Evolutionary conservation across 2,888 invertebrate genomes (phyloP).

Genomic region (Hypolimnas misippus): DNA sequence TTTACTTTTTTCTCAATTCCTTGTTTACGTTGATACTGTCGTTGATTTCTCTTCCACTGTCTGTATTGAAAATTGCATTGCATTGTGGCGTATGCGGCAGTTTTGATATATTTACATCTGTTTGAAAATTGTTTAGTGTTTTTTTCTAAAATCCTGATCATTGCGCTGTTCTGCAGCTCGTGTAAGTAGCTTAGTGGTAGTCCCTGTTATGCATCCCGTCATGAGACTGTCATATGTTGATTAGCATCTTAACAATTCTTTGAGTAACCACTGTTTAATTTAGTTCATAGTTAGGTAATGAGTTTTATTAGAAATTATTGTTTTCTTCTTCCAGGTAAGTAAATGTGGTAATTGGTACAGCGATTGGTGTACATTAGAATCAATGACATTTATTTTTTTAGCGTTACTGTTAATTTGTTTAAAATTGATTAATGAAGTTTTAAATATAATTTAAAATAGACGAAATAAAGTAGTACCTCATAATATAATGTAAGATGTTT

Average conservation of each 20-base stretch:
- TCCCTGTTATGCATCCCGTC: slow-evolving; percentile 71
- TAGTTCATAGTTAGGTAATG: slow-evolving; percentile 34
- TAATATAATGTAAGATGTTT: not conserved
- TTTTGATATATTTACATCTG: slow-evolving; percentile 60
- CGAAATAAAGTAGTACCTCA: not conserved
- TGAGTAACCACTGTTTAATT: slow-evolving; percentile 34
- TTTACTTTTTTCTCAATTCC: slow-evolving; percentile 57
- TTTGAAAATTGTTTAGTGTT: slow-evolving; percentile 63
- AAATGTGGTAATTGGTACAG: not conserved
- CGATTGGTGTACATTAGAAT: not conserved
- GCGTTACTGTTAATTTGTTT: not conserved
- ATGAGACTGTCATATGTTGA: slow-evolving; percentile 51
- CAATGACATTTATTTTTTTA: not conserved
- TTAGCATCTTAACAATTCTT: slow-evolving; percentile 43
- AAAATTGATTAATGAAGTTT: not conserved
- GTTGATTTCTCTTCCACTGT: slow-evolving; percentile 60
- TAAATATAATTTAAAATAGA: not conserved
- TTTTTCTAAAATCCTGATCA: slow-evolving; percentile 57
- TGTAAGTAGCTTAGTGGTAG: slow-evolving; percentile 68
- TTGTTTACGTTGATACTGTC: slow-evolving; percentile 57
- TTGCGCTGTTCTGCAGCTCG: slow-evolving; percentile 59
- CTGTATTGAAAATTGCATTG: slow-evolving; percentile 76
- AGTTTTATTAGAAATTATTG: slow-evolving; percentile 1
- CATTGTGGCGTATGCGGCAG: slow-evolving; percentile 83
- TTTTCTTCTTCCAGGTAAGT: slow-evolving; percentile 43